A percentile compares a stretch with the other conserved stretches of the same genome.
Evolutionary conservation across 2,888 invertebrate species (phyloP).

Genomic region (Amphipyra tragopoginis): DNA sequence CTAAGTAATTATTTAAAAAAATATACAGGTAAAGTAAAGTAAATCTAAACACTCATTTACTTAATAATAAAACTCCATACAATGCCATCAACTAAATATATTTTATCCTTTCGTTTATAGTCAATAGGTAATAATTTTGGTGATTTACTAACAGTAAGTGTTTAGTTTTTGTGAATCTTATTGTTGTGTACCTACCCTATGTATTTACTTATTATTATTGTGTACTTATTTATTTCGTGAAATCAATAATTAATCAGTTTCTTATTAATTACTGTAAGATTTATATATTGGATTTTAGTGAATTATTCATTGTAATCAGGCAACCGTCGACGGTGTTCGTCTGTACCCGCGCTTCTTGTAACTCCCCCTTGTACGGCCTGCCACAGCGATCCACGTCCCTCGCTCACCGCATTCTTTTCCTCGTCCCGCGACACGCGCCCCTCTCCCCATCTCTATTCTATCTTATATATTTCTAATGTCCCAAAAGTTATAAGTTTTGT

Average conservation of each 20-base stretch:
- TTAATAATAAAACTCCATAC: slow-evolving; percentile 37
- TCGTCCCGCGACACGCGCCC: slow-evolving; percentile 36
- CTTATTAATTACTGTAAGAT: slow-evolving; percentile 36
- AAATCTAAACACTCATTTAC: slow-evolving; percentile 38
- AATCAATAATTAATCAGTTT: slow-evolving; percentile 36
- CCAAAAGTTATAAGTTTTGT: slow-evolving; percentile 37
- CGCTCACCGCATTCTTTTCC: slow-evolving; percentile 37
- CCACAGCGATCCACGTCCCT: slow-evolving; percentile 36
- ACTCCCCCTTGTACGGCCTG: slow-evolving; percentile 36
- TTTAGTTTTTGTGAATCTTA: slow-evolving; percentile 37
- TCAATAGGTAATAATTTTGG: slow-evolving; percentile 34
- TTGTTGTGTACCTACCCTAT: slow-evolving; percentile 36
- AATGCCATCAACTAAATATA: slow-evolving; percentile 40
- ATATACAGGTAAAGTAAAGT: slow-evolving; percentile 39
- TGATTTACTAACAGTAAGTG: slow-evolving; percentile 38
- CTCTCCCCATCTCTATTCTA: slow-evolving; percentile 36
- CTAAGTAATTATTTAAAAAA: slow-evolving; percentile 39
- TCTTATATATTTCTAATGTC: slow-evolving; percentile 35
- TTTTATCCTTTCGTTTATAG: slow-evolving; percentile 38
- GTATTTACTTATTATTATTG: slow-evolving; percentile 35
- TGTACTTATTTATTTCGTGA: slow-evolving; percentile 36
- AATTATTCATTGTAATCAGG: slow-evolving; percentile 37
- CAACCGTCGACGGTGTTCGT: slow-evolving; percentile 36
- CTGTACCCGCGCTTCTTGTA: slow-evolving; percentile 36
- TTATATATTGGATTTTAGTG: slow-evolving; percentile 35